Conservation (phyloP, 2,797 vertebrate species). For the Anableps anableps region DNA sequence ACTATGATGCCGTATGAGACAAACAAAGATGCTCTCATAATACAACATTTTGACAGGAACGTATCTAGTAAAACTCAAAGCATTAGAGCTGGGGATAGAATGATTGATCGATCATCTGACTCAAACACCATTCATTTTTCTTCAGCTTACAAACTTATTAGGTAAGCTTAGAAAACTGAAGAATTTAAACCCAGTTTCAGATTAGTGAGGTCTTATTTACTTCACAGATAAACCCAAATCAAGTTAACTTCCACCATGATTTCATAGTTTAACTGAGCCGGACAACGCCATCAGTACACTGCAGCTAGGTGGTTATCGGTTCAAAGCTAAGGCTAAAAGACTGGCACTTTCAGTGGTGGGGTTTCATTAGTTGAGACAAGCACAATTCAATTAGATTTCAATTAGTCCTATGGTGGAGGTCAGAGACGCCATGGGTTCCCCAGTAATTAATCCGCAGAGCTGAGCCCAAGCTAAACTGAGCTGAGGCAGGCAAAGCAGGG, state of each 20-base stretch:
- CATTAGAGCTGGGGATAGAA: constrained; percentile 1
- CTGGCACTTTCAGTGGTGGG: constrained; percentile 78
- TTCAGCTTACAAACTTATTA: not conserved
- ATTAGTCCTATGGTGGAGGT: constrained; percentile 83
- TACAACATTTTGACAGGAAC: constrained; percentile 3
- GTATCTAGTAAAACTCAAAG: not conserved
- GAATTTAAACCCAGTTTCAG: not conserved
- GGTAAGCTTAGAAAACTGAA: not conserved
- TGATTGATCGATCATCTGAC: no score
- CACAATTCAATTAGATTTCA: constrained; percentile 87
- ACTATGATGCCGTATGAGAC: not conserved
- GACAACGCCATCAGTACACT: not conserved
- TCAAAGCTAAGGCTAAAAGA: constrained; percentile 67
- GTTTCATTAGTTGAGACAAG: constrained; percentile 87
- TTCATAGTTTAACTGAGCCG: constrained; percentile 10
- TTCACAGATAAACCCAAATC: not conserved
- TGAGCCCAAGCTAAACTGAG: constrained; percentile 70
- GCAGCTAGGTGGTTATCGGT: constrained; percentile 50
- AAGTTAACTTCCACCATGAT: not conserved
- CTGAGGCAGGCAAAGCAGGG: constrained; percentile 46
- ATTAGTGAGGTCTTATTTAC: not conserved
- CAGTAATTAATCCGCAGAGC: constrained; percentile 82
- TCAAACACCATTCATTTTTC: not conserved
- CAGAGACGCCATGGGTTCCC: constrained; percentile 78
- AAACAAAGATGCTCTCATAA: not conserved